Evolutionary conservation across 2,113 vertebrate species (phyloP), one percentile per base, ranked within the genome.

Genomic region (Pristiophorus japonicus): DNA sequence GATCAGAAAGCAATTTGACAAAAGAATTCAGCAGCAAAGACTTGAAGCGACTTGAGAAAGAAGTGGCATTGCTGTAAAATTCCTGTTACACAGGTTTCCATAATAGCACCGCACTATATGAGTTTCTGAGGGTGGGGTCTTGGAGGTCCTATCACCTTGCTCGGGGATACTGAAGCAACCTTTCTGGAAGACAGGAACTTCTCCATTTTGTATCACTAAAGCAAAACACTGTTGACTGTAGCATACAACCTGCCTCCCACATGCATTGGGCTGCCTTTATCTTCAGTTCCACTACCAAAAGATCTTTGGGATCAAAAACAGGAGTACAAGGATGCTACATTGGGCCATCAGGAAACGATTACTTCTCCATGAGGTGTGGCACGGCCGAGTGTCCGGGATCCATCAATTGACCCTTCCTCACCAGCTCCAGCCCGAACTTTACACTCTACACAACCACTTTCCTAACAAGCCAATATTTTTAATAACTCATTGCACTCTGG

Each of bases 201-300:
- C 66, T 73, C 93, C 93, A 70, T 94, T 94, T 94, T 70, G 93
- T 70, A 47, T 94, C 27, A 70, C 93, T 70, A 66, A 94, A 94
- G 93, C 93, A 70, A 94, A 94, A 94, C 93, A 94, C 45, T 8
- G 11, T 34, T 73, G 66, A 4, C 93, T 66, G 2, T 47, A 30
- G 93, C 93, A 94, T 27, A 47, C 2, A 34, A 22, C 22, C 87
- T 51, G 8, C 47, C 24, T 73, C 24, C 93, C 93, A 94, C 93
- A 94, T 11, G 66, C 27, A 70, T 51, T 75, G 14, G 51, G 70
- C 16, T 51, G 66, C 47, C 66, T 45, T 94, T 38, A 70, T 94
- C 93, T 94, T 94, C 65, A 94, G 93, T 66, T 94, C 93, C 93
- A 51, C 93, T n/a, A 94, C 18, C 12, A 24, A 34, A 94, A 94